Evolutionary conservation across 2,888 invertebrate genomes (phyloP).

Genomic region (Nephrocerus scutellatus): DNA sequence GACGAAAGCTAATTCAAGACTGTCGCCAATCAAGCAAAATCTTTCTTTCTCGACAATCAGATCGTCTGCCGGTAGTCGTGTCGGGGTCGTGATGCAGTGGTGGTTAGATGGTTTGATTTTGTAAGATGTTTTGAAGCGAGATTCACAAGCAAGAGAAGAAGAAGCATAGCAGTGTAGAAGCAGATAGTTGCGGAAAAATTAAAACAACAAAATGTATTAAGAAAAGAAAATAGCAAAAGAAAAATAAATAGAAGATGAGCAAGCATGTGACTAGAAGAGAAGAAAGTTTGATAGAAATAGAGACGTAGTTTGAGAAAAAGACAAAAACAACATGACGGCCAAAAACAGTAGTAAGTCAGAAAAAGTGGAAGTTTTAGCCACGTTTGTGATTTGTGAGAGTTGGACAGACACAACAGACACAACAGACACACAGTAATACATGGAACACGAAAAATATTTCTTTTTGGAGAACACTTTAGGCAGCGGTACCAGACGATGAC

Average conservation of each 20-base stretch:
- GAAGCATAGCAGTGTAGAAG: slow-evolving; percentile 21
- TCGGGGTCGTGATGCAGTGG: slow-evolving; percentile 32
- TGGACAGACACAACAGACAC: no score
- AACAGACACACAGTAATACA: no score
- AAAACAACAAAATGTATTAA: slow-evolving; percentile 20
- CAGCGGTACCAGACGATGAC: no score
- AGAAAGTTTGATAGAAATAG: slow-evolving; percentile 8
- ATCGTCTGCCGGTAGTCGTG: slow-evolving; percentile 56
- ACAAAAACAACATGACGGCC: slow-evolving; percentile 3
- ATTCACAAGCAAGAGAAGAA: slow-evolving; percentile 26
- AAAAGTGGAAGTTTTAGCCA: no score
- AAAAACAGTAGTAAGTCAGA: no score
- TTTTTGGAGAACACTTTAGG: no score
- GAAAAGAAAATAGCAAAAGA: slow-evolving; percentile 25
- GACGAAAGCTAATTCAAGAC: slow-evolving; percentile 88
- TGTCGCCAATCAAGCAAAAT: slow-evolving; percentile 88
- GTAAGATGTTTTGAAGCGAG: slow-evolving; percentile 11
- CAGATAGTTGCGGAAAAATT: slow-evolving; percentile 13
- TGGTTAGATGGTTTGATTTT: slow-evolving; percentile 23
- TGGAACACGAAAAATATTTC: no score
- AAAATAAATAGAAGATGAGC: slow-evolving; percentile 16
- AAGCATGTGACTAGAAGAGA: slow-evolving; percentile 4
- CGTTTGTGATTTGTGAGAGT: no score
- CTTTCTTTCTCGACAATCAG: slow-evolving; percentile 83
- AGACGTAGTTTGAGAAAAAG: slow-evolving; percentile 4